These are phyloP conservation scores for Acanthisitta chloris DNA, from an alignment of 2,113 vertebrate species.

Conservation along the genomic window DNA sequence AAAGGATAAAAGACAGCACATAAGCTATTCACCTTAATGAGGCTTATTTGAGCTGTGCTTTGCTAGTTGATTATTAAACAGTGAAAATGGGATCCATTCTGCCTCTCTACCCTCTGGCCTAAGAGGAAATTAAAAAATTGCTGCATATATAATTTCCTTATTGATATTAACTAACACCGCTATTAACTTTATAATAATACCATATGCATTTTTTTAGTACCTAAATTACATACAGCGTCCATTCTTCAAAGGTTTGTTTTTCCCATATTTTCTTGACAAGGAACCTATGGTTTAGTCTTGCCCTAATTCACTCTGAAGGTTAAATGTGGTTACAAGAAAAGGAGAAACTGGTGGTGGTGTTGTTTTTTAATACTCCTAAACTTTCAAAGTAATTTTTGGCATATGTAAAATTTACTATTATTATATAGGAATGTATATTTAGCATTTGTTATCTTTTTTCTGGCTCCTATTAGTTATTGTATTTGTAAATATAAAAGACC, in stretches of 20 bases:
- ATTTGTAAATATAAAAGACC: neutral
- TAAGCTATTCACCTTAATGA: neutral
- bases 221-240: neutral
- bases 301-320: neutral
- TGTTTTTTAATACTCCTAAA: neutral
- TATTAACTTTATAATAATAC: neutral
- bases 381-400: neutral
- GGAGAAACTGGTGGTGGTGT: neutral
- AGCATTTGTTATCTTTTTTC: neutral
- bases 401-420: neutral
- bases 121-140: neutral
- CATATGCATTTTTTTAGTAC: neutral
- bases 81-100: neutral
- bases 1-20: neutral
- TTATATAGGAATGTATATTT: neutral
- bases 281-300: neutral
- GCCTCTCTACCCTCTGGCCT: neutral
- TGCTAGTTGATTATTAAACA: neutral
- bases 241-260: neutral
- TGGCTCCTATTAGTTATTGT: neutral
- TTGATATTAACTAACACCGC: neutral
- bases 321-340: neutral
- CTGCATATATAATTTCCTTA: neutral
- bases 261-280: neutral
- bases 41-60: neutral